Evolutionary conservation across 2,797 vertebrate genomes (phyloP), one percentile per base, ranked within the genome.

Genomic region (Parauchenoglanis ngamensis): DNA sequence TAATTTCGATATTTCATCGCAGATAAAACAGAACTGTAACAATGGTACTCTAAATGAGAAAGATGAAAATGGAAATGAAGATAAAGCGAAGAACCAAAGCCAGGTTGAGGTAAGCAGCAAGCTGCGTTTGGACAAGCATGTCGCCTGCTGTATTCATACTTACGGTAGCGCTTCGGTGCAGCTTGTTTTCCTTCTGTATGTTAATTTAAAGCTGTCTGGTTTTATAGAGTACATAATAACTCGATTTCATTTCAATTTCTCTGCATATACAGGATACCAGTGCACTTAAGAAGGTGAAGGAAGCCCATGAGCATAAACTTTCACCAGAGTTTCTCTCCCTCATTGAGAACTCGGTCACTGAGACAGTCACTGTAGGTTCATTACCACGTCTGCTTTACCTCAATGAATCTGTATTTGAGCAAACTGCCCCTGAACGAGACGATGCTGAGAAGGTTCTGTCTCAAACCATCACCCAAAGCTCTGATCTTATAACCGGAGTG

Each of bases 401-500:
- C 15, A 96, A 96, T 6, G 96, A 96, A 92, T 95, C 94, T 0
- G 92, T 96, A 88, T 94, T 96, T 85, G 96, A 96, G 86, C 93
- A 89, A 89, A 96, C 95, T 0, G 93, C 94, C 56, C 87, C 83
- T 0, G 95, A 96, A 75, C 91, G 93, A 78, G 93, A 93, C 7
- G 96, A 96, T 80, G 67, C 67, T 1, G 98, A 98, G 93, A 94
- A 95, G 63, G 96, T 97, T 0, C 83, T 97, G 46, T 95, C 94
- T 31, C 90, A 92, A 93, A 96, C 95, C 0, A 80, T 93, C 4
- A 94, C 96, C 83, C 95, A 96, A 90, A 96, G 94, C 87, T 98
- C 97, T 7, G 98, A 99, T 92, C 97, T 99, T 85, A 98, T 99
- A 92, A 93, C 97, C 0, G 98, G 98, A 28, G 92, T 98, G 84